phyloP scores from a whole-genome alignment of 64 coral and sea anemone genomes.

The Trachythela sp. region DNA sequence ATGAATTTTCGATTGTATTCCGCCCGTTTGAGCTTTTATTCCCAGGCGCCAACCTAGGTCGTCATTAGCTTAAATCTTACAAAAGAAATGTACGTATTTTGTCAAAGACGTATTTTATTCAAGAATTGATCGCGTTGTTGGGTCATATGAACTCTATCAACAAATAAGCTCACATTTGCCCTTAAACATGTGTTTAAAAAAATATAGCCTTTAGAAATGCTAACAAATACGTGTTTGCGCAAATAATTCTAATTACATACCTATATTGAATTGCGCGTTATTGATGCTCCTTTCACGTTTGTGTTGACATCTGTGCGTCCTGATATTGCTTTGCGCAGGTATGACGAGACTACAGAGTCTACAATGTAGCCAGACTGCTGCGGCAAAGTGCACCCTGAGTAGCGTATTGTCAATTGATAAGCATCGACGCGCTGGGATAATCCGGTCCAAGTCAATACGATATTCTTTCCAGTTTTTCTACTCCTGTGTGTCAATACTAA shows the following conservation, averaged over 20 bases:
- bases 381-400: neutral
- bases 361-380: neutral
- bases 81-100: neutral
- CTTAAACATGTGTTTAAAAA: neutral
- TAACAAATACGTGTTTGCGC: neutral
- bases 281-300: neutral
- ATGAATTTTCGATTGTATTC: neutral
- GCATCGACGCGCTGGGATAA: neutral
- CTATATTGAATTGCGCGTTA: neutral
- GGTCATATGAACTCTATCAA: neutral
- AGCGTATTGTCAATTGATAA: neutral
- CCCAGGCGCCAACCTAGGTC: too few species aligned
- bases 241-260: conserved; percentile 1
- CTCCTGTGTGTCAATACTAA: neutral
- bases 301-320: neutral
- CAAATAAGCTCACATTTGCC: neutral
- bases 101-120: neutral
- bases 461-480: neutral
- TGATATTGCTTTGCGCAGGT: neutral
- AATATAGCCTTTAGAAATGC: neutral
- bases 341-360: too few species aligned
- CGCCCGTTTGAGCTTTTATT: too few species aligned
- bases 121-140: neutral
- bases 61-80: too few species aligned
- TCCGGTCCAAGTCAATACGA: neutral